Evolutionary conservation across 1,140 invertebrate genomes (phyloP), one percentile per base, ranked within the genome.

Genomic region (Cecropterus lyciades): DNA sequence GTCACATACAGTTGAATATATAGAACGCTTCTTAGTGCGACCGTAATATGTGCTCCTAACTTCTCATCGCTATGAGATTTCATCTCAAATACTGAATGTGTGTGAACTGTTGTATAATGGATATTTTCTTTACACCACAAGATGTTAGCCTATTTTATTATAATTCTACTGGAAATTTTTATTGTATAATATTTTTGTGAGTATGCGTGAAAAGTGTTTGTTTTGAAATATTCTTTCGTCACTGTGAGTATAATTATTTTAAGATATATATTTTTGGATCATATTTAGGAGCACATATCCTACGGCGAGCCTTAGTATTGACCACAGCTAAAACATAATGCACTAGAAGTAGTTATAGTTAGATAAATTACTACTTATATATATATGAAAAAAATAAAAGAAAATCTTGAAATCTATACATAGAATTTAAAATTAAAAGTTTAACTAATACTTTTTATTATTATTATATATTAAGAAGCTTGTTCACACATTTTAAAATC

Each of bases 401-500:
- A 80, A 86, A 87, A 84, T 86, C 86, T 91, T 90, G 82, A 89
- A 90, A 86, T 89, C 89, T 89, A 91, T 89, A 87, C 80, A 89
- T 91, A 90, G 87, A 87, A 89, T 88, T 89, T 79, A 87, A 91
- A 91, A 84, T 84, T 87, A 84, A 91, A 91, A 89, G 79, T 87
- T 88, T 88, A 90, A 89, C 85, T 91, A 85, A 86, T 89, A 89
- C 85, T 89, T 90, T 88, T 89, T 91, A 87, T 85, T 82, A 89
- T 55, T 55, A 55, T 55, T 55, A 55, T 43, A 13, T 85, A 79
- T 77, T 80, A 92, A 89, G 85, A 90, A 77, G 89, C 89, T 92
- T 92, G 86, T 92, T 92, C 89, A 92, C 88, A 91, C 85, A 85
- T 92, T 92, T 90, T 92, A 90, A 89, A 86, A 90, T 90, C 85